Evolutionary conservation across 1,140 invertebrate species (phyloP).

Genomic region (Contarinia nasturtii): DNA sequence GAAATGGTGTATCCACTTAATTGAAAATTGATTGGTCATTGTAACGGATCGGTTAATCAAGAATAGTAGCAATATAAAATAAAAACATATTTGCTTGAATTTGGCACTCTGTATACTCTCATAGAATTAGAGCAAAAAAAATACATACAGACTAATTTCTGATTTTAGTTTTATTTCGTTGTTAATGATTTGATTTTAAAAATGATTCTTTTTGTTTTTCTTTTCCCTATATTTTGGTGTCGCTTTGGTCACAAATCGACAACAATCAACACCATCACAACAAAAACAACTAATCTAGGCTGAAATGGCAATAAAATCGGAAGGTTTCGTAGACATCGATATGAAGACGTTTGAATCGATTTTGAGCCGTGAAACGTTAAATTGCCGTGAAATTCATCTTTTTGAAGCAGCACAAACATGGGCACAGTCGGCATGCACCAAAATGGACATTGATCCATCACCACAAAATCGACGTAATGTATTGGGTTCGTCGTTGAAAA

Average conservation of each 20-base stretch:
- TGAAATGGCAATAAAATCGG: conserved; percentile 81
- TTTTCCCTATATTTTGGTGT: no score
- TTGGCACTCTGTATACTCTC: no score
- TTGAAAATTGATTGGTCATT: neutral
- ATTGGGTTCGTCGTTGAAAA: conserved; percentile 57
- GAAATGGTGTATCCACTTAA: no score
- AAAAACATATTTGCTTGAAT: no score
- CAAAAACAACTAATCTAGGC: no score
- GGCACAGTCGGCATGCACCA: conserved; percentile 66
- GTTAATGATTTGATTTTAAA: no score
- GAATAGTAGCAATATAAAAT: neutral
- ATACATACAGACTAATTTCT: no score
- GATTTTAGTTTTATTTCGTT: no score
- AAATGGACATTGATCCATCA: conserved; percentile 58
- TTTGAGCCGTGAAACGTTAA: conserved; percentile 69
- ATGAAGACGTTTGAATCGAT: conserved; percentile 74
- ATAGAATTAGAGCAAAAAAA: no score
- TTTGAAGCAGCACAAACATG: conserved; percentile 79
- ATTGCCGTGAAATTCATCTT: conserved; percentile 76
- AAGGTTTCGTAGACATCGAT: conserved; percentile 83
- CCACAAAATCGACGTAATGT: conserved; percentile 49
- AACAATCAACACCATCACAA: no score
- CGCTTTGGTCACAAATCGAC: no score
- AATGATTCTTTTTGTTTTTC: no score
- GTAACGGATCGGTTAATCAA: neutral